Percentiles rank a stretch among this genome's conserved stretches.
These are phyloP conservation scores for Pseudopipra pipra DNA, from an alignment of 2,113 vertebrate genomes.

Conservation along the genomic window DNA sequence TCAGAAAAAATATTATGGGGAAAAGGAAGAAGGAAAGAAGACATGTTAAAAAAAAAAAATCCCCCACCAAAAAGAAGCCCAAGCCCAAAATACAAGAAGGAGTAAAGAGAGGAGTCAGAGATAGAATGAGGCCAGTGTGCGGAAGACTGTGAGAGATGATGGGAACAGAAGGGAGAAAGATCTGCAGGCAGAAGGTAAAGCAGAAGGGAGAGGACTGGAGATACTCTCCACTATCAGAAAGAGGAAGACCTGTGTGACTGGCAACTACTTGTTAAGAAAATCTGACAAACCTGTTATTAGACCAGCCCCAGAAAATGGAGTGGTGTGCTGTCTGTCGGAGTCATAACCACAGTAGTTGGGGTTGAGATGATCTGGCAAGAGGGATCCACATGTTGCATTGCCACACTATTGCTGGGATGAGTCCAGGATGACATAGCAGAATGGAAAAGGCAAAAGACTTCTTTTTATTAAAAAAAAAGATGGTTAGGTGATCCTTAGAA, in stretches of 20 bases:
- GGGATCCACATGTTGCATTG: not conserved
- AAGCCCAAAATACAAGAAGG: not conserved
- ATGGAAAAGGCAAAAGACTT: not conserved
- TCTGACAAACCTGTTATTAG: not conserved
- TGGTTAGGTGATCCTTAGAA: not conserved
- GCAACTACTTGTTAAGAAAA: not conserved
- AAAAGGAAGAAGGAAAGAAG: not conserved
- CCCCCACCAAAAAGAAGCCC: fast-evolving
- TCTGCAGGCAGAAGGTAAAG: not conserved
- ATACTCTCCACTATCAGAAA: not conserved
- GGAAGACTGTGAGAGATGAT: not conserved
- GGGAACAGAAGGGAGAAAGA: not conserved
- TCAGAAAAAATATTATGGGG: not conserved
- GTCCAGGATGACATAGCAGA: not conserved
- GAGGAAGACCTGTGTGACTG: not conserved
- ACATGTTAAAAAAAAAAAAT: not conserved
- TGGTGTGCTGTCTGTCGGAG: not conserved
- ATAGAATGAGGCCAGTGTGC: not conserved
- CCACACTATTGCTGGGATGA: not conserved
- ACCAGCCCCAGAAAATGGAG: not conserved
- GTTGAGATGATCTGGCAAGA: not conserved
- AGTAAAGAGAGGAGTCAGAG: not conserved
- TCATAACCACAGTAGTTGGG: not conserved
- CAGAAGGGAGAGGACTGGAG: not conserved
- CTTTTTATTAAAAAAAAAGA: not conserved